A percentile compares a stretch with the other conserved stretches of the same genome.
Evolutionary conservation across 1,140 invertebrate species (phyloP).

Genomic region (Steinernema khuongi): DNA sequence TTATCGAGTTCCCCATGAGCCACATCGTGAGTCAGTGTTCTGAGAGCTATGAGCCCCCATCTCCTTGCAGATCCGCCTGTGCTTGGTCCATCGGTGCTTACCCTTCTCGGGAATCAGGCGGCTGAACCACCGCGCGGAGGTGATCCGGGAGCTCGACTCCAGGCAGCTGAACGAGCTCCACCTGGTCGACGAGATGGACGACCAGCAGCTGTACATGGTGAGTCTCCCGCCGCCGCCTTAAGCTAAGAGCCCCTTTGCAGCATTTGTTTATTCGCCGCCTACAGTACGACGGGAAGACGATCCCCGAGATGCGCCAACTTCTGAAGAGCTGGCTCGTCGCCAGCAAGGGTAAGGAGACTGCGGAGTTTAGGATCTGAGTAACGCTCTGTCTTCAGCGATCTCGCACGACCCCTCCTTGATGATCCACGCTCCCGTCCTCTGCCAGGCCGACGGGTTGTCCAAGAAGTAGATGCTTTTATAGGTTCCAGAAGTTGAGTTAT

Average conservation of each 20-base stretch:
- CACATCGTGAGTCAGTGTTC: conserved; percentile 17
- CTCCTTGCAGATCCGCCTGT: conserved; percentile 36
- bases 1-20: conserved; percentile 6
- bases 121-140: conserved; percentile 21
- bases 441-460: conserved; percentile 11
- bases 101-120: conserved; percentile 7
- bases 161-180: conserved; percentile 12
- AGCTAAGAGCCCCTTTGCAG: conserved; percentile 21
- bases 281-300: conserved; percentile 23
- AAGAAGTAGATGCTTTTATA: neutral
- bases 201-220: conserved; percentile 34
- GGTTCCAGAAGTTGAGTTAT: too few species aligned
- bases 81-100: conserved; percentile 30
- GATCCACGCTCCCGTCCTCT: conserved; percentile 21
- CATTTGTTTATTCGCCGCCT: conserved; percentile 39
- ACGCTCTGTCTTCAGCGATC: conserved; percentile 21
- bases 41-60: neutral
- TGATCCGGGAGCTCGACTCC: conserved; percentile 26
- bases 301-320: conserved; percentile 23
- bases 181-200: conserved; percentile 23
- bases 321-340: conserved; percentile 19
- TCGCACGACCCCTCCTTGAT: conserved; percentile 11
- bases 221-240: conserved; percentile 17
- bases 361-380: neutral
- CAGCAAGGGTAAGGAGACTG: conserved; percentile 20